These are phyloP conservation scores for Muraenolepis orangiensis DNA, from an alignment of 2,797 vertebrate genomes.

Conservation along the genomic window DNA sequence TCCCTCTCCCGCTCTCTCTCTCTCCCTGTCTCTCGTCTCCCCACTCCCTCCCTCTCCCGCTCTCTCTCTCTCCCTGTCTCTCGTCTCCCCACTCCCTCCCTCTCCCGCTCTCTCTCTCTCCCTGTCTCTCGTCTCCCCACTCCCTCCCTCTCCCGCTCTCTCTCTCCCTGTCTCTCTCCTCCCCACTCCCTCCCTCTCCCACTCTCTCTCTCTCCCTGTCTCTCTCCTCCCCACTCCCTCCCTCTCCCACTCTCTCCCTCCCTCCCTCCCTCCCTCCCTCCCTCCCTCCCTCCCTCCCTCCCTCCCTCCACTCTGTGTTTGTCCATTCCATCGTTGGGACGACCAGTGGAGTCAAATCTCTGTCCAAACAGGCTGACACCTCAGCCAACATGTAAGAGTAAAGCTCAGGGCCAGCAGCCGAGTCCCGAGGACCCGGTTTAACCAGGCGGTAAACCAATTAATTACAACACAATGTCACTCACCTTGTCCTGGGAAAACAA, in stretches of 20 bases:
- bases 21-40: too few relatives aligned
- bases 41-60: not conserved
- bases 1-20: too few relatives aligned
- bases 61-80: not conserved
- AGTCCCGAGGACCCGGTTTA: constrained; percentile 56
- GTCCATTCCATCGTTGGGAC: constrained; percentile 59
- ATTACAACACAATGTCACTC: constrained; percentile 34
- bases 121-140: too few relatives aligned
- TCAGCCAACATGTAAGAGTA: constrained; percentile 67
- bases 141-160: not conserved
- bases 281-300: constrained; percentile 1
- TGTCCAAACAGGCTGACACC: constrained; percentile 70
- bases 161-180: not conserved
- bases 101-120: not conserved
- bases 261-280: too few relatives aligned
- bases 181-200: too few relatives aligned
- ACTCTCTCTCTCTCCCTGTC: not conserved
- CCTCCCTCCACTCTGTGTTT: constrained; percentile 58
- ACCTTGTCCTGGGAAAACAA: constrained; percentile 6
- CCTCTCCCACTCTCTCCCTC: not conserved
- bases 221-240: not conserved
- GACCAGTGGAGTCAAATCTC: constrained; percentile 59
- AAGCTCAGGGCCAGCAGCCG: constrained; percentile 66
- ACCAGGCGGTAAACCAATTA: constrained; percentile 60
- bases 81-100: not conserved